Conservation (phyloP, 2,888 invertebrate species). For the Drosophila sordidula region DNA sequence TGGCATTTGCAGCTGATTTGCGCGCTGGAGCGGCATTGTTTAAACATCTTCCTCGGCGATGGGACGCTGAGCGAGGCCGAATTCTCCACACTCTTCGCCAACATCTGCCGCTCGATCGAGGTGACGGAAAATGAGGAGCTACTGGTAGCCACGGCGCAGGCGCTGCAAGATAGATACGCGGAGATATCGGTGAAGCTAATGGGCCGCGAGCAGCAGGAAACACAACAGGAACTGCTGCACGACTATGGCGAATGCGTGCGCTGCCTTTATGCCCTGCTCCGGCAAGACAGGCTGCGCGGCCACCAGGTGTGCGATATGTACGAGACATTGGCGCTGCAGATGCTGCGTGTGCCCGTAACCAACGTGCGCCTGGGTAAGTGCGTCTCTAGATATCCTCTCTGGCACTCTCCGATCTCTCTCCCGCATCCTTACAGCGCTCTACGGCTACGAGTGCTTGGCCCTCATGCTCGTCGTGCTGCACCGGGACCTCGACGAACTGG, state of each 20-base stretch:
- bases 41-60: slow-evolving; percentile 49
- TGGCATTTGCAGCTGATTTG: slow-evolving; percentile 39
- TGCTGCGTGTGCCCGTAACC: slow-evolving; percentile 19
- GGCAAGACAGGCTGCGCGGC: slow-evolving; percentile 32
- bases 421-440: slow-evolving; percentile 24
- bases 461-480: slow-evolving; percentile 44
- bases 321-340: slow-evolving; percentile 26
- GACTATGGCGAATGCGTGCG: slow-evolving; percentile 34
- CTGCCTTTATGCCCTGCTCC: slow-evolving; percentile 40
- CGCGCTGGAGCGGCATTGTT: slow-evolving; percentile 37
- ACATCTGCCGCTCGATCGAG: slow-evolving; percentile 41
- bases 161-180: slow-evolving; percentile 29
- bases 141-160: slow-evolving; percentile 12
- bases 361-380: slow-evolving; percentile 35
- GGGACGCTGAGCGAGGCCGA: slow-evolving; percentile 46
- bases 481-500: slow-evolving; percentile 10
- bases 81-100: slow-evolving; percentile 35
- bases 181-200: slow-evolving; percentile 16
- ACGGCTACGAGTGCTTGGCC: slow-evolving; percentile 62
- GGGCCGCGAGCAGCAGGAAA: background rate
- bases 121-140: slow-evolving; percentile 48
- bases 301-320: slow-evolving; percentile 41
- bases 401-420: no score
- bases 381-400: background rate
- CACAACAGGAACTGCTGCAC: slow-evolving; percentile 19